phyloP scores from a whole-genome alignment of 2,113 vertebrate species.

The Astatoreochromis straeleni region DNA sequence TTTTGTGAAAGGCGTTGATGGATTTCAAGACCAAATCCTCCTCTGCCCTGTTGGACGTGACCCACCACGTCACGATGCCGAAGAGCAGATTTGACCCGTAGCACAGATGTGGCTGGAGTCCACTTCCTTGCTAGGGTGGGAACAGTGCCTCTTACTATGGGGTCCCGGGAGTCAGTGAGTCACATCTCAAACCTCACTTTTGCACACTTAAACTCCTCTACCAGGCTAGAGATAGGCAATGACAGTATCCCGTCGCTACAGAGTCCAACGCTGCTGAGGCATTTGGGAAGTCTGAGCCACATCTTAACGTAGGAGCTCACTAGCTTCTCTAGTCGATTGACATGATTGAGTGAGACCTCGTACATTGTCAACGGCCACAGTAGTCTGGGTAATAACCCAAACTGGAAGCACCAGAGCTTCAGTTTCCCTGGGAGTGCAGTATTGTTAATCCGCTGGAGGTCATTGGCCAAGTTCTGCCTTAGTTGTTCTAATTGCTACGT shows the following conservation, averaged over 20 bases:
- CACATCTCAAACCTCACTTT: neutral
- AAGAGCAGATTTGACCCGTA: neutral
- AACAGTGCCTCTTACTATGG: neutral
- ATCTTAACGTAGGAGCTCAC: neutral
- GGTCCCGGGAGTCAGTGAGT: neutral
- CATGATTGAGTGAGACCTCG: neutral
- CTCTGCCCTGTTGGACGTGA: neutral
- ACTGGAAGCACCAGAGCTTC: neutral
- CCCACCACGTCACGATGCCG: neutral
- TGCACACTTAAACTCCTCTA: neutral
- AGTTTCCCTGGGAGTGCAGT: neutral
- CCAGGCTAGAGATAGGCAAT: neutral
- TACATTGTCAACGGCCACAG: neutral
- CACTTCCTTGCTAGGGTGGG: neutral
- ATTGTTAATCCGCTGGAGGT: neutral
- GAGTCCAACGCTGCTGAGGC: neutral
- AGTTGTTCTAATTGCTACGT: neutral
- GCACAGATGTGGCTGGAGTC: neutral
- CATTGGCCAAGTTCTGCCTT: neutral
- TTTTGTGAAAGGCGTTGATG: too few relatives aligned
- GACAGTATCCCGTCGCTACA: neutral
- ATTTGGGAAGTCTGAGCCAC: neutral
- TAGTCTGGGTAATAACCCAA: neutral
- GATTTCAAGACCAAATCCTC: neutral
- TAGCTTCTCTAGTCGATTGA: accelerated